Conservation (phyloP, 1,140 invertebrate genomes). For the Philaenus spumarius region DNA sequence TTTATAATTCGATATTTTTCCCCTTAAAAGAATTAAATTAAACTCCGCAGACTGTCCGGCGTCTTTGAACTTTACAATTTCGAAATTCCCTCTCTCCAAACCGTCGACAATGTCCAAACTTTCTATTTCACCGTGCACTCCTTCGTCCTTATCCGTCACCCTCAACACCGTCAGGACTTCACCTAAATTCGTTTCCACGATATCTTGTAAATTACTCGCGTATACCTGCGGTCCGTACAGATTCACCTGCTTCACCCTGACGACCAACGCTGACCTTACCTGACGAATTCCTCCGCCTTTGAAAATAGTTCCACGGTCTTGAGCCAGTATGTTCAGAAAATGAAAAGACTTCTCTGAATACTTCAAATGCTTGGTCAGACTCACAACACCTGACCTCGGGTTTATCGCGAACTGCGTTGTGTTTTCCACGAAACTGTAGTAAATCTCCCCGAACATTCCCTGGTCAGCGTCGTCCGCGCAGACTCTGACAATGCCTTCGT, state of each 20-base stretch:
- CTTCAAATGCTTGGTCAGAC: constrained; percentile 67
- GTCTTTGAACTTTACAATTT: constrained; percentile 51
- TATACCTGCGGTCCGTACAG: constrained; percentile 74
- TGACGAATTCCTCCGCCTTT: constrained; percentile 52
- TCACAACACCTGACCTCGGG: constrained; percentile 83
- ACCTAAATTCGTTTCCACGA: constrained; percentile 73
- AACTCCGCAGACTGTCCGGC: constrained; percentile 45
- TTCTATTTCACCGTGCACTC: constrained; percentile 73
- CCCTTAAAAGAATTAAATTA: constrained; percentile 64
- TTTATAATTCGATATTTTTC: constrained; percentile 60
- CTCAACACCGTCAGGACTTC: constrained; percentile 84
- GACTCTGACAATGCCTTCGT: constrained; percentile 65
- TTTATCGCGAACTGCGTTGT: constrained; percentile 85
- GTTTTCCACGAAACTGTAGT: constrained; percentile 82
- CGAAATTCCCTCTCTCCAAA: constrained; percentile 78
- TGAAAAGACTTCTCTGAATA: constrained; percentile 57
- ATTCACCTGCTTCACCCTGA: constrained; percentile 78
- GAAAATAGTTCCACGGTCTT: constrained; percentile 67
- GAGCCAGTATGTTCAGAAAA: constrained; percentile 68
- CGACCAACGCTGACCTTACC: constrained; percentile 62
- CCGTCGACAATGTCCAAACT: constrained; percentile 77
- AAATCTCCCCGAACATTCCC: constrained; percentile 89
- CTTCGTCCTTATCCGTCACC: constrained; percentile 73
- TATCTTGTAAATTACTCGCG: constrained; percentile 67
- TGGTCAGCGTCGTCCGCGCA: constrained; percentile 91